phyloP scores from a whole-genome alignment of 2,797 vertebrate genomes.

The Argyrosomus regius region DNA sequence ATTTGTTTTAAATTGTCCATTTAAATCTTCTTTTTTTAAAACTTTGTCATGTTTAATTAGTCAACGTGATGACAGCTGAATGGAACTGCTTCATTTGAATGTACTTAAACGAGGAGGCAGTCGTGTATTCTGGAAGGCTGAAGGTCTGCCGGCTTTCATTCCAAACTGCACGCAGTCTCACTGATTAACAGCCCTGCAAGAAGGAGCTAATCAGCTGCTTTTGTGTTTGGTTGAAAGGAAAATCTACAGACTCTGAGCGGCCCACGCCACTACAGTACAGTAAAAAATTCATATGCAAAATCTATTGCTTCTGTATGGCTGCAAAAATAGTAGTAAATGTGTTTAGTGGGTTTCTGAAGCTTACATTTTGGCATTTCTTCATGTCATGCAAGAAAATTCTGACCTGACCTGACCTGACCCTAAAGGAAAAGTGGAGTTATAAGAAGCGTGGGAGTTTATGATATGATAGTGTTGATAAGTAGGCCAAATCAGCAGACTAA shows the following conservation, averaged over 20 bases:
- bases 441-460: neutral
- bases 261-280: no score
- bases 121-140: constrained; percentile 10
- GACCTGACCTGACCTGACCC: neutral
- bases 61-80: constrained; percentile 5
- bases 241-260: constrained; percentile 4
- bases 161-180: constrained; percentile 9
- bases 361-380: neutral
- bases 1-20: neutral
- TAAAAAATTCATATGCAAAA: neutral
- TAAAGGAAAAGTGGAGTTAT: neutral
- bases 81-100: constrained; percentile 19
- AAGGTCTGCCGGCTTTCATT: constrained; percentile 33
- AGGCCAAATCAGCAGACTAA: neutral
- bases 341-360: neutral
- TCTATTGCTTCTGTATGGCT: neutral
- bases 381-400: no score
- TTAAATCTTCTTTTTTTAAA: neutral
- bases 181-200: constrained; percentile 32
- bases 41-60: constrained; percentile 10
- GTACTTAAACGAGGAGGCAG: constrained; percentile 18
- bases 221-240: constrained; percentile 33
- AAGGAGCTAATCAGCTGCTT: constrained; percentile 47
- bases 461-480: neutral
- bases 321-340: neutral